Evolutionary conservation across 2,888 invertebrate genomes (phyloP).

Genomic region (Serripes groenlandicus): DNA sequence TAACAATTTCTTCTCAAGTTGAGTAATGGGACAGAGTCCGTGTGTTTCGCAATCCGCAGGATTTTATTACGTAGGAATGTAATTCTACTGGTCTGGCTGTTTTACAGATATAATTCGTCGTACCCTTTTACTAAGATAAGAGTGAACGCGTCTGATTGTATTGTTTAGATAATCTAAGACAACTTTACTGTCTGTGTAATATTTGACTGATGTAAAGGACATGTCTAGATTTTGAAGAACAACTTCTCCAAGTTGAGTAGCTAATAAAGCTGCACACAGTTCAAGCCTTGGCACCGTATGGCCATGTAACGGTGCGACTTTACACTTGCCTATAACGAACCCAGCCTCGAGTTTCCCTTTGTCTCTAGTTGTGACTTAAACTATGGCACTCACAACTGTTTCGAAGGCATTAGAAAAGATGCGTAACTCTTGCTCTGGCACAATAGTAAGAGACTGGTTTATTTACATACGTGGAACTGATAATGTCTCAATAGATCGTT

Average conservation of each 20-base stretch:
- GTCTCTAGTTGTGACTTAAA: constrained; percentile 40
- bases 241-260: constrained; percentile 44
- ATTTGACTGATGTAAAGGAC: not conserved
- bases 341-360: constrained; percentile 18
- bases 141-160: constrained; percentile 50
- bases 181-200: constrained; percentile 61
- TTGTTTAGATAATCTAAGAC: constrained; percentile 60
- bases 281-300: constrained; percentile 67
- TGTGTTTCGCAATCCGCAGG: constrained; percentile 54
- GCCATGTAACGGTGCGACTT: constrained; percentile 49
- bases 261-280: constrained; percentile 62
- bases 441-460: constrained; percentile 1
- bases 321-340: constrained; percentile 66
- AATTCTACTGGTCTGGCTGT: constrained; percentile 50
- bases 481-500: constrained; percentile 26
- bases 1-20: constrained; percentile 53
- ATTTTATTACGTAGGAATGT: constrained; percentile 35
- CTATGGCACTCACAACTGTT: constrained; percentile 62
- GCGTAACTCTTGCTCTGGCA: constrained; percentile 36
- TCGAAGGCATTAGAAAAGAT: constrained; percentile 67
- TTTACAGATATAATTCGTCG: constrained; percentile 12
- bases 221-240: constrained; percentile 39
- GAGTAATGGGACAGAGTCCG: constrained; percentile 39
- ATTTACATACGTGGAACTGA: constrained; percentile 43
- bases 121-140: constrained; percentile 57